Evolutionary conservation across 2,113 vertebrate genomes (phyloP).

Genomic region (Hemibagrus wyckioides): DNA sequence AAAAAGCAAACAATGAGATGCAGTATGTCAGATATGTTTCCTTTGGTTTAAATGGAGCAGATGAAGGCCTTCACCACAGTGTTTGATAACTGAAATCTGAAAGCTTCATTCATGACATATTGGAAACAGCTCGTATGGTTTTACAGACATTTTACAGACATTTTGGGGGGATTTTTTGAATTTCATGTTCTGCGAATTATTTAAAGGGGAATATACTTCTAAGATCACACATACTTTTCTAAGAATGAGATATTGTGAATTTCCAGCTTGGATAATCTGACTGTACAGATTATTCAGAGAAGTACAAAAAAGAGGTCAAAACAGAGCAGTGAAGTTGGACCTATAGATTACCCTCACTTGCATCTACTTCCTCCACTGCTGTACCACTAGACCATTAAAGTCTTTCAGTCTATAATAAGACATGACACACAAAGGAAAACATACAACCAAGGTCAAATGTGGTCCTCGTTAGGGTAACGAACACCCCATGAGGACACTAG

Average conservation of each 20-base stretch:
- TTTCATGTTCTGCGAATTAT: neutral
- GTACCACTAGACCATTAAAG: constrained; percentile 36
- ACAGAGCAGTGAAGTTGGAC: constrained; percentile 1
- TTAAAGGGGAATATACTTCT: neutral
- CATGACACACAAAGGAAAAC: constrained; percentile 62
- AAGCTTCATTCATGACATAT: constrained; percentile 14
- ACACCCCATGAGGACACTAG: constrained; percentile 43
- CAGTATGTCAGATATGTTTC: constrained; percentile 41
- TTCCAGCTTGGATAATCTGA: neutral
- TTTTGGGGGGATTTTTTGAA: neutral
- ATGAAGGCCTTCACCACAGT: neutral
- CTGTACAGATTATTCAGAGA: too few species aligned
- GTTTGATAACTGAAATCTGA: constrained; percentile 12
- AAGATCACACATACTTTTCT: neutral
- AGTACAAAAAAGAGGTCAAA: constrained; percentile 21
- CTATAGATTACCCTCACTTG: constrained; percentile 33
- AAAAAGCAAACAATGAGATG: constrained; percentile 49
- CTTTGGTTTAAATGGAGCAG: constrained; percentile 27
- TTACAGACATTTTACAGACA: constrained; percentile 4
- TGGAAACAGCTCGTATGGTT: constrained; percentile 1
- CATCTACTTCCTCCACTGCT: constrained; percentile 44
- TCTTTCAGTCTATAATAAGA: constrained; percentile 53
- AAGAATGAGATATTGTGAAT: neutral
- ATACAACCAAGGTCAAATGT: constrained; percentile 62
- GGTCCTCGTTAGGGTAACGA: constrained; percentile 55